phyloP scores from a whole-genome alignment of 2,113 vertebrate genomes.

The Romanogobio albipinnatus region DNA sequence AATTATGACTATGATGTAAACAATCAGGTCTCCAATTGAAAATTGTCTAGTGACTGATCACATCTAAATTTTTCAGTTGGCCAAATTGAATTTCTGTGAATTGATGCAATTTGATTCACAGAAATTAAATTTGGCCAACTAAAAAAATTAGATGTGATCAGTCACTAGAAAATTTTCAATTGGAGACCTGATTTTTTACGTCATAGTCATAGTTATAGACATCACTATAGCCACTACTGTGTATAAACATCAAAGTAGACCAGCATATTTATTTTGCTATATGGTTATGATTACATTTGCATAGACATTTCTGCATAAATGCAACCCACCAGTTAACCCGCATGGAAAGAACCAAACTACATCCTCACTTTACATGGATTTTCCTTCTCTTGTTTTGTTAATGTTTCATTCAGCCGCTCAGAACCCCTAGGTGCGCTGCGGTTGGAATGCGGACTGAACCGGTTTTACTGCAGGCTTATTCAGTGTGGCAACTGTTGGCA shows the following conservation, averaged over 20 bases:
- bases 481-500: slow-evolving; percentile 46
- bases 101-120: too few species aligned
- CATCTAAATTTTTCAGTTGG: too few species aligned
- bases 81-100: too few species aligned
- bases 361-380: background rate
- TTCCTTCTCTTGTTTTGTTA: background rate
- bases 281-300: background rate
- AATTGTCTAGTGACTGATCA: too few species aligned
- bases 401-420: background rate
- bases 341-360: background rate
- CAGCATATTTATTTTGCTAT: background rate
- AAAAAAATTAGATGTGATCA: too few species aligned
- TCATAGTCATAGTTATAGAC: too few species aligned
- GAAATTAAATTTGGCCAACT: too few species aligned
- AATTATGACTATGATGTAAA: too few species aligned
- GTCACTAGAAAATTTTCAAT: too few species aligned
- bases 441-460: slow-evolving; percentile 4
- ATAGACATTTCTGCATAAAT: background rate
- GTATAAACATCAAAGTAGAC: background rate
- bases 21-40: too few species aligned
- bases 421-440: background rate
- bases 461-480: slow-evolving; percentile 20
- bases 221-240: too few species aligned
- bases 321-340: background rate
- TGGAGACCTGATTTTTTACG: too few species aligned